Evolutionary conservation across 2,888 invertebrate genomes (phyloP).

Genomic region (Diadegma fenestrale): DNA sequence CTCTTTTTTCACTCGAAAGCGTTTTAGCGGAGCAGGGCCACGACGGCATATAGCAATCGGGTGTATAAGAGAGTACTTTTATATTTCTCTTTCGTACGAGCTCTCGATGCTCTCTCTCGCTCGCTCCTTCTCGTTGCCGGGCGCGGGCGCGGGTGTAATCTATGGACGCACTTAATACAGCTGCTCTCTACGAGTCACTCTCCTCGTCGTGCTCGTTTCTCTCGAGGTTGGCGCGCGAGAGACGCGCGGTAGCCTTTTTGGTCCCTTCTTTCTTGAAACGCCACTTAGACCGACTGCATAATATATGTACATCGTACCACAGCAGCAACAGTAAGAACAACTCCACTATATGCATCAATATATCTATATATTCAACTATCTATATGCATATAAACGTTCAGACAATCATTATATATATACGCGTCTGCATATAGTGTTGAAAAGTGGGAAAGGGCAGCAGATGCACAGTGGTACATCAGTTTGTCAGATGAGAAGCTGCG

Average conservation of each 20-base stretch:
- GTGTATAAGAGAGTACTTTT: slow-evolving; percentile 55
- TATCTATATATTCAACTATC: slow-evolving; percentile 4
- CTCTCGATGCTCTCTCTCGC: slow-evolving; percentile 44
- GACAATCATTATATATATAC: slow-evolving; percentile 11
- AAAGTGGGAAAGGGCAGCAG: slow-evolving; percentile 39
- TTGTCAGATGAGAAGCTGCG: slow-evolving; percentile 59
- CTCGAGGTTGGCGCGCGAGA: slow-evolving; percentile 71
- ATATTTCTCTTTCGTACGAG: slow-evolving; percentile 64
- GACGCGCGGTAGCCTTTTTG: slow-evolving; percentile 74
- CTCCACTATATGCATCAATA: slow-evolving; percentile 7
- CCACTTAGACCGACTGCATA: slow-evolving; percentile 81
- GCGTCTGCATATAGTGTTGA: slow-evolving; percentile 54
- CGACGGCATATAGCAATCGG: slow-evolving; percentile 38
- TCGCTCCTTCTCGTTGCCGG: slow-evolving; percentile 11
- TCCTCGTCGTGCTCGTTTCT: slow-evolving; percentile 64
- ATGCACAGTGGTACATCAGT: slow-evolving; percentile 61
- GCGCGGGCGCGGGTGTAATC: slow-evolving; percentile 77
- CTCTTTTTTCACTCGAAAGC: slow-evolving; percentile 74
- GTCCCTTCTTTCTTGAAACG: slow-evolving; percentile 73
- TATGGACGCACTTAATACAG: slow-evolving; percentile 84
- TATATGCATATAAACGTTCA: slow-evolving; percentile 8
- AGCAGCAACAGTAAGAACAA: slow-evolving; percentile 57
- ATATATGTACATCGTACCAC: slow-evolving; percentile 80
- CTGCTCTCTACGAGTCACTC: slow-evolving; percentile 79
- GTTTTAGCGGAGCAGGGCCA: slow-evolving; percentile 78